Conservation (phyloP, 2,797 vertebrate species). For the Sebastiscus albofasciatus region DNA sequence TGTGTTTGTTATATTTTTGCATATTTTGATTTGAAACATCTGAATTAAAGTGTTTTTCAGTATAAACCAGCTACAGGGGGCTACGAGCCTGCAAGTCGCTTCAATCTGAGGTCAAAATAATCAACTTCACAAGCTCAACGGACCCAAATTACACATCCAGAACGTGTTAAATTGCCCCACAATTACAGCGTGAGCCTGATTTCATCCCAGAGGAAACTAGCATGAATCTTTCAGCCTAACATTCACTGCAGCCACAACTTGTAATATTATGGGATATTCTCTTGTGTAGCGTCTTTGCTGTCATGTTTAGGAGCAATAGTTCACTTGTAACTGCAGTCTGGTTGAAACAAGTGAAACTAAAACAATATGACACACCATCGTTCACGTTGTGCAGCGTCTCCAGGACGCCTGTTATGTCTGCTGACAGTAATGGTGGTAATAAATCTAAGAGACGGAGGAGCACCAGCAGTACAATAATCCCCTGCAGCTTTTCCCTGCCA, state of each 20-base stretch:
- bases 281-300: not conserved
- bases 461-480: slow-evolving; percentile 56
- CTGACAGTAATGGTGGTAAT: slow-evolving; percentile 45
- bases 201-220: not conserved
- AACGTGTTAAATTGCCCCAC: not conserved
- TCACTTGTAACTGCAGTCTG: not conserved
- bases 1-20: not conserved
- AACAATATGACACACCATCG: slow-evolving; percentile 18
- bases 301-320: not conserved
- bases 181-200: not conserved
- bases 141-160: not conserved
- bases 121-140: not conserved
- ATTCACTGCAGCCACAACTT: not conserved
- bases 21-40: not conserved
- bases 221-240: not conserved
- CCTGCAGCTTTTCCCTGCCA: slow-evolving; percentile 54
- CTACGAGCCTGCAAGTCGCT: not conserved
- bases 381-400: slow-evolving; percentile 12
- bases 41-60: not conserved
- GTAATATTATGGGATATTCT: not conserved
- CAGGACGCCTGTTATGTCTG: slow-evolving; percentile 13
- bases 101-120: not conserved
- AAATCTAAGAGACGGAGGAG: slow-evolving; percentile 38
- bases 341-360: slow-evolving; percentile 20
- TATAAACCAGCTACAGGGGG: not conserved